These are phyloP conservation scores for Porites cylindrica DNA, from an alignment of 92 coral and sea anemone species.

Conservation along the genomic window DNA sequence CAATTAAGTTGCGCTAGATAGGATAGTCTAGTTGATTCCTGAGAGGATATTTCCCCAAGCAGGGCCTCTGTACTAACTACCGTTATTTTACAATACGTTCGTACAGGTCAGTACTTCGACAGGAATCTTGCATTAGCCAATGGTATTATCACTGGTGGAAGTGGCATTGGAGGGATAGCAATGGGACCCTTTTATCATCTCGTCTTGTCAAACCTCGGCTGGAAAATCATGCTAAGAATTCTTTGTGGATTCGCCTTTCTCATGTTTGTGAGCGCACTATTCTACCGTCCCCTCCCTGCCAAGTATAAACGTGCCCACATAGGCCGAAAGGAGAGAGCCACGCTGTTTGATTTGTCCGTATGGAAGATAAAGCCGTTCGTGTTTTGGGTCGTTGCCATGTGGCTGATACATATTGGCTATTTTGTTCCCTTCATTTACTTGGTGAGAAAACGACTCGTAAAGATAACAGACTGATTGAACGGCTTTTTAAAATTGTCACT, in stretches of 20 bases:
- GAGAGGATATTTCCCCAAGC: no score
- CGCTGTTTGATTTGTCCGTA: constrained; percentile 79
- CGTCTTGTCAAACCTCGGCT: constrained; percentile 77
- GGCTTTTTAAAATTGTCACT: no score
- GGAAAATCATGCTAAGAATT: constrained; percentile 81
- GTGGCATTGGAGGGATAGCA: constrained; percentile 85
- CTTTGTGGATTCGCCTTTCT: constrained; percentile 72
- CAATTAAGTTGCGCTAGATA: no score
- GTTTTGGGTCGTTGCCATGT: constrained; percentile 90
- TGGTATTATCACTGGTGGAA: constrained; percentile 88
- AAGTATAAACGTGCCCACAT: constrained; percentile 43
- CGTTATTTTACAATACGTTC: no score
- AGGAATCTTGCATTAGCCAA: constrained; percentile 54
- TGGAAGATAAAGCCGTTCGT: constrained; percentile 92
- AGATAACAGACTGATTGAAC: no score
- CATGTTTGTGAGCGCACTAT: constrained; percentile 72
- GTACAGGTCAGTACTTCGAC: no score
- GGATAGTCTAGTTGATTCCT: no score
- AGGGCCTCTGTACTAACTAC: no score
- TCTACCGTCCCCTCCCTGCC: constrained; percentile 81
- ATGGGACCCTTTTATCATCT: constrained; percentile 86
- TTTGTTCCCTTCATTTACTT: constrained; percentile 91
- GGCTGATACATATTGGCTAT: constrained; percentile 86
- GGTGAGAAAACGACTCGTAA: constrained; percentile 54
- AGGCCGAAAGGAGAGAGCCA: constrained; percentile 9